These are phyloP conservation scores for Drosophila lutescens DNA, from an alignment of 2,888 invertebrate genomes.

Conservation along the genomic window DNA sequence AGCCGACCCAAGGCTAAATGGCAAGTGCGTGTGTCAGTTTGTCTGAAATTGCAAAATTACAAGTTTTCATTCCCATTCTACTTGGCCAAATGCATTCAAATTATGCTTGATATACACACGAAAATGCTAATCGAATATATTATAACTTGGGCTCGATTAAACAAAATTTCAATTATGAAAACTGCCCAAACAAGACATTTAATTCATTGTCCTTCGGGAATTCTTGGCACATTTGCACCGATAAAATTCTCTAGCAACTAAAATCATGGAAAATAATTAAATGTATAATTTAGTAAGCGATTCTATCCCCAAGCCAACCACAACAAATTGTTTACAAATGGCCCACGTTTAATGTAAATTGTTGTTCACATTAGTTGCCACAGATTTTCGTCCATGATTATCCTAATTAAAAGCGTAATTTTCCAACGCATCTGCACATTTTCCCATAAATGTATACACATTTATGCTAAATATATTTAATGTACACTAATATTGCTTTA, in stretches of 20 bases:
- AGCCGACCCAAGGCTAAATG: constrained; percentile 61
- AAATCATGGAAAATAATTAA: constrained; percentile 39
- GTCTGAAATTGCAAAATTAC: constrained; percentile 48
- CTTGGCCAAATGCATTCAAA: constrained; percentile 43
- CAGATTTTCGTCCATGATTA: constrained; percentile 38
- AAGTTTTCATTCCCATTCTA: constrained; percentile 31
- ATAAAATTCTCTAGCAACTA: constrained; percentile 11
- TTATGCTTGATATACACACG: constrained; percentile 20
- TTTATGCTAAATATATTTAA: no score
- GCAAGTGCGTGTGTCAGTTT: constrained; percentile 46
- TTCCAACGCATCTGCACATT: constrained; percentile 28
- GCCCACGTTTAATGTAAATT: constrained; percentile 40
- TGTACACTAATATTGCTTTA: no score
- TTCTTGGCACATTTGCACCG: constrained; percentile 4
- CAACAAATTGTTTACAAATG: constrained; percentile 75
- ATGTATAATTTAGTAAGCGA: constrained; percentile 39
- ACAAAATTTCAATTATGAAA: constrained; percentile 70
- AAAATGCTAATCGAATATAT: constrained; percentile 54
- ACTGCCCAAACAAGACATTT: constrained; percentile 45
- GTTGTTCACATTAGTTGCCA: constrained; percentile 30
- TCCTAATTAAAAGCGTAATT: constrained; percentile 34
- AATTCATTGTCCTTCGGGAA: constrained; percentile 36
- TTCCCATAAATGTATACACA: constrained; percentile 9
- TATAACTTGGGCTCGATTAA: constrained; percentile 36
- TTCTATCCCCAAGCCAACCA: constrained; percentile 25